A percentile compares a stretch with the other conserved stretches of the same genome.
Conservation (phyloP, 1,140 invertebrate genomes). For the Zaprionus taronus region DNA sequence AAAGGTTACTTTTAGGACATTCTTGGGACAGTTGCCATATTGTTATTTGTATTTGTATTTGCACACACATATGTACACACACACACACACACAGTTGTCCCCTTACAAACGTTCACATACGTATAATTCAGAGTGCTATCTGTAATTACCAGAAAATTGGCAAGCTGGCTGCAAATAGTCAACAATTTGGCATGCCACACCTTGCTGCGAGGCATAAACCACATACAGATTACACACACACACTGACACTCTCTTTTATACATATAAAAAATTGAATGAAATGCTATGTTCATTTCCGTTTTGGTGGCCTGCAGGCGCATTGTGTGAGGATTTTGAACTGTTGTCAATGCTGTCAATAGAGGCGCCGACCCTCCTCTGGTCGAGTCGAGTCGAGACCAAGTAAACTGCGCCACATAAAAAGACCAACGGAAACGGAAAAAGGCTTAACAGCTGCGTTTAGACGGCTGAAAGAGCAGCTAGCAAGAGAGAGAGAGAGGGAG, state of each 20-base stretch:
- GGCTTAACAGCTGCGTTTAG: slow-evolving; percentile 80
- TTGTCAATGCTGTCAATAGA: slow-evolving; percentile 73
- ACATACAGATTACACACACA: slow-evolving; percentile 37
- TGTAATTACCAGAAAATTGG: slow-evolving; percentile 78
- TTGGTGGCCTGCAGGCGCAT: slow-evolving; percentile 39
- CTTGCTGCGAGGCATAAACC: slow-evolving; percentile 1
- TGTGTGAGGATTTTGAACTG: slow-evolving; percentile 38
- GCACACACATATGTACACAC: neutral
- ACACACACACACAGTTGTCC: neutral
- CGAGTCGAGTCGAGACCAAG: slow-evolving; percentile 72
- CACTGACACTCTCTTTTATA: neutral
- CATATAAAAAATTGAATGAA: slow-evolving; percentile 64
- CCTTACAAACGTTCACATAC: neutral
- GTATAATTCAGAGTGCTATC: slow-evolving; percentile 31
- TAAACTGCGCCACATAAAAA: slow-evolving; percentile 52
- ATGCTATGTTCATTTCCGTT: slow-evolving; percentile 67
- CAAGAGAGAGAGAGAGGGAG: neutral
- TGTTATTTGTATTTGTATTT: too few species aligned
- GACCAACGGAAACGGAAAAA: slow-evolving; percentile 74
- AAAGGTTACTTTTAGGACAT: too few species aligned
- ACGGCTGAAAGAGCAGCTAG: slow-evolving; percentile 29
- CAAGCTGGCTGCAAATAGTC: slow-evolving; percentile 37
- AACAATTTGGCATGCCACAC: slow-evolving; percentile 20
- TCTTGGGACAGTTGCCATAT: neutral
- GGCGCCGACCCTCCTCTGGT: slow-evolving; percentile 58